Base-by-base conservation (phyloP, 2,888 invertebrate species). In the Nephrotoma appendiculata region DNA sequence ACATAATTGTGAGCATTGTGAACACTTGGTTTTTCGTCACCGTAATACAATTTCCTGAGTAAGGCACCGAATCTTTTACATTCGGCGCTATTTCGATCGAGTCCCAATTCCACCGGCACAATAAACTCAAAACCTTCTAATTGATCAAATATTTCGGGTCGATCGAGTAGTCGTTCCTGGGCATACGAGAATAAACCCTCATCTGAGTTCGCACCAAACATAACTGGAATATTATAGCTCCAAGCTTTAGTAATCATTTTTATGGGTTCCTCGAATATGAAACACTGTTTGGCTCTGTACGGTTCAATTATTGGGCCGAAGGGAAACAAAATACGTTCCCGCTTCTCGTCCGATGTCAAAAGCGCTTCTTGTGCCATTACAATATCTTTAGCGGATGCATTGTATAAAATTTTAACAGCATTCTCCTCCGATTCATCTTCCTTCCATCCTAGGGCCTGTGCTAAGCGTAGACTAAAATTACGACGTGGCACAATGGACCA, bases 41-140 rank as follows among this genome's bases (percentile, higher is more conserved):
- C 92, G 88, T 92, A 93, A 88, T 93, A 93, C 9, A 90, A 89
- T 15, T 91, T 87, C 85, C 91, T 91, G 9, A 93, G 89, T 88
- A 90, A 90, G 2, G 90, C 89, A 1, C 92, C 93, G 45, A 92
- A 90, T 7, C 89, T 88, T 42, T 88, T 89, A 4, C 91, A 88
- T 83, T 88, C 45, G 57, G 88, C 87, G 89, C 87, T 91, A 89
- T 87, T 90, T 89, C 48, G 88, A 86, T 88, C 89, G 11, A 91
- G 86, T 6, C 90, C 88, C 2, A 91, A 89, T 87, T 90, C 90
- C 1, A 88, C 87, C 0, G 92, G 92, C 0, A 92, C 89, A 48
- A 91, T 87, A 87, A 89, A 89, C 88, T 91, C 90, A 48, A 91
- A 91, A 86, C 90, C 86, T 84, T 84, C 84, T 42, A 90, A 86